Evolutionary conservation across 2,113 vertebrate genomes (phyloP), one percentile per base, ranked within the genome.

Genomic region (Thinocorus orbignyianus): DNA sequence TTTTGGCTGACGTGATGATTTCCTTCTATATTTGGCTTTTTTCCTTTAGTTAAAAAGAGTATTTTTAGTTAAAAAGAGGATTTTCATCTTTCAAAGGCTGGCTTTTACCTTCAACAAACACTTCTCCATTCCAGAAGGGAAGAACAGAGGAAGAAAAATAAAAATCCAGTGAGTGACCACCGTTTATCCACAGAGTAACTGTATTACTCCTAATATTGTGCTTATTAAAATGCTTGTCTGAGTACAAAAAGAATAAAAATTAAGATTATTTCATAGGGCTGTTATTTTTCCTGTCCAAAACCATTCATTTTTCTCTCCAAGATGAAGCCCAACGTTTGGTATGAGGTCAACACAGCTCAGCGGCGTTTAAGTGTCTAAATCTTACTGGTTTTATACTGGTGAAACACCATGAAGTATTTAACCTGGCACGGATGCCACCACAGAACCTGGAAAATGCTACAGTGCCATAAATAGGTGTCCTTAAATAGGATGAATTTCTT

Each of bases 381-480:
- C 49, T 92, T 76, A 92, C 42, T 76, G 30, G 28, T 54, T 90
- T 86, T 69, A n/a, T n/a, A 84, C 42, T 61, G 11, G 48, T 55
- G 54, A 88, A 86, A 93, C 94, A 49, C 13, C 54, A 60, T 37
- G 51, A 93, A 88, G 41, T 49, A 37, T 54, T 96, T 78, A 90
- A 86, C 51, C 37, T 81, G 70, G 90, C 60, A 90, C 13, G 51
- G 52, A 82, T 65, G 55, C 90, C 49, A 79, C 30, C 91, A 87
- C 10, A 76, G 57, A 94, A 88, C 42, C 35, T 88, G 26, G 65
- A 80, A 93, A 95, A 90, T 57, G 31, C 64, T 80, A 77, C 51
- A 65, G 4, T 86, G 88, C 54, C 48, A 94, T 93, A 95, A 95
- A 96, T 81, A 89, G 16, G 54, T 82, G 51, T 93, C 68, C 58